Base-by-base conservation (phyloP, 2,888 invertebrate species). In the Lepidonotus clava region DNA sequence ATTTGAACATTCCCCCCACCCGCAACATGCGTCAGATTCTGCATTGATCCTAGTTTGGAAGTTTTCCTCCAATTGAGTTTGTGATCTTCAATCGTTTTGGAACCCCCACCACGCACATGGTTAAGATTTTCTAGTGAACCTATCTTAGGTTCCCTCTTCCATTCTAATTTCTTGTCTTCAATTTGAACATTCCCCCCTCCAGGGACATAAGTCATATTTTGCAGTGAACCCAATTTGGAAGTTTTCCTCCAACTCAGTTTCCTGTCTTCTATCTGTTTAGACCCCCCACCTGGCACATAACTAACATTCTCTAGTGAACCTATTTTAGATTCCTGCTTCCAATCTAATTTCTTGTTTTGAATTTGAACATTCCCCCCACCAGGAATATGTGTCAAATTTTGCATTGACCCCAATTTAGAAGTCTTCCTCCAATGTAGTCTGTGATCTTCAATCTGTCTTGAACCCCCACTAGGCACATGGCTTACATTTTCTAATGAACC, bases 71-170 rank as follows among this genome's bases (percentile, higher is more conserved):
- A 83, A 14, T 46, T 2, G 0, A 83, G 28, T 21, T 83, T 83
- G n/a, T n/a, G 28, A 28, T 51, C 40, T 41, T 83, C 40, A 24
- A 94, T 92, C 91, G 98, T 98, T 94, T 97, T 97, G 90, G 97
- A 97, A 56, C 98, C 98, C 89, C 98, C 97, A 91, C 96, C 96
- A 0, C 98, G 97, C 88, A 95, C 95, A 92, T 98, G 98, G 89
- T 96, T 96, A 4, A 92, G 91, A 87, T 98, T 98, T 93, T 98
- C 98, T 94, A 98, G 97, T 84, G 98, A 98, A 85, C 97, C 97
- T 93, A 98, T 97, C 94, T 97, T 97, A 2, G 98, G 96, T 86
- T 97, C 96, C 0, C 97, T 97, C 90, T 96, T 96, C 94, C 94
- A 94, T 0, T 91, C 90, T 36, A 93, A 87, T 61, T 89, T 91